These are phyloP conservation scores for Bathynomus jamesi DNA, from an alignment of 1,140 invertebrate species.

Conservation along the genomic window DNA sequence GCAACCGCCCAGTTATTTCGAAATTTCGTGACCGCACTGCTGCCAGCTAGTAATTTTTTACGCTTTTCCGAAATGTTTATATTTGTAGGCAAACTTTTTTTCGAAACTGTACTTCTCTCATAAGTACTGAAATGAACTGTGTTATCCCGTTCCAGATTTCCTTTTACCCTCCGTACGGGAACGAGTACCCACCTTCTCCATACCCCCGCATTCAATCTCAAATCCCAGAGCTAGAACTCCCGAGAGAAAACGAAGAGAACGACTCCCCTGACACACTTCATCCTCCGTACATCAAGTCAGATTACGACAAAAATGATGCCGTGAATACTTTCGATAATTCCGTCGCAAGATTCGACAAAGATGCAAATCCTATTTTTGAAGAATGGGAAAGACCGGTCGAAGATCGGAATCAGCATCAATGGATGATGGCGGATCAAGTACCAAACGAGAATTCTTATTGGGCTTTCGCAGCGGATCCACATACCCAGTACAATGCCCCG, in stretches of 20 bases:
- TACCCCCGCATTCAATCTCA: not conserved
- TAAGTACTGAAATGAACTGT: too few species aligned
- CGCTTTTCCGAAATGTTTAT: too few species aligned
- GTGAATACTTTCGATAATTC: not conserved
- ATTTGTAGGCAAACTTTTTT: too few species aligned
- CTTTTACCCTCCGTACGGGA: not conserved
- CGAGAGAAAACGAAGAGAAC: not conserved
- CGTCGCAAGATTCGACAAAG: not conserved
- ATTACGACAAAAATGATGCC: not conserved
- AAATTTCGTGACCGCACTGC: too few species aligned
- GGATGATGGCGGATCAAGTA: not conserved
- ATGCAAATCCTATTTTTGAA: not conserved
- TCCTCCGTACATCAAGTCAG: not conserved
- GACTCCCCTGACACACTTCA: not conserved
- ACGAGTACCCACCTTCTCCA: not conserved
- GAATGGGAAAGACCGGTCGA: not conserved
- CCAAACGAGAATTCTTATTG: too few species aligned
- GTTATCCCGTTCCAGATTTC: not conserved
- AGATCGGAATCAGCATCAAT: not conserved
- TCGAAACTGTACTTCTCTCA: too few species aligned
- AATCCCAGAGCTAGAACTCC: not conserved
- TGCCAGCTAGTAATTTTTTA: too few species aligned
- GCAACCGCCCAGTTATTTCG: too few species aligned
- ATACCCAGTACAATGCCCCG: too few species aligned
- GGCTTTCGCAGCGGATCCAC: too few species aligned